Evolutionary conservation across 1,140 invertebrate species (phyloP), one percentile per base, ranked within the genome.

Genomic region (Diorhabda elongata): DNA sequence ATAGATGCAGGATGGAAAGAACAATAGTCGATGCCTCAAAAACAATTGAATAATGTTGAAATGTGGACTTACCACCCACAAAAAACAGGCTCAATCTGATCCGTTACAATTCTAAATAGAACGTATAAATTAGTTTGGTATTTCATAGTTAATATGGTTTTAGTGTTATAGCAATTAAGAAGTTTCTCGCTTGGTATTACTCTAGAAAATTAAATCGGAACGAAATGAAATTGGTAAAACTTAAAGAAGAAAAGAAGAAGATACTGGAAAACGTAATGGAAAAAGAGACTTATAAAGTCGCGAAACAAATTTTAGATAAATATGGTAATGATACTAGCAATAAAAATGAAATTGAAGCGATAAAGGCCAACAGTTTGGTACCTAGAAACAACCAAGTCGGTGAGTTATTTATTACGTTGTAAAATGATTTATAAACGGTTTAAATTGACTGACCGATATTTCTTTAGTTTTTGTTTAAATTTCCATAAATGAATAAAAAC

Each of bases 211-310:
- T 97, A 58, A 86, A 86, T 64, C 88, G 87, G 78, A 96, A 95
- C 84, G 88, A 91, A 82, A 84, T 87, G 70, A 92, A 91, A 81
- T 82, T 97, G 59, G 82, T 81, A 64, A 86, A 87, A 60, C 87
- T 97, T 77, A 85, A 89, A 73, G 87, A 89, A 67, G 88, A 95
- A 74, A 97, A 96, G 78, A 92, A 92, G 79, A 89, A 92, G 81
- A 91, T 98, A 74, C 83, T 99, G 58, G 95, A 98, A 78, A 91
- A 96, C 81, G 96, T 99, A 45, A 98, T 95, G 88, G 96, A 98
- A 79, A 98, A 90, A 61, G 97, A 98, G 84, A 98, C 95, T 2
- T 99, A 98, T 81, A 98, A 98, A 84, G 94, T 96, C 76, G 95
- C 95, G 2, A 95, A 92, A 83, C 90, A 94, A 81, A 94, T 98